phyloP scores from a whole-genome alignment of 64 coral and sea anemone genomes.

The Dendronephthya gigantea region DNA sequence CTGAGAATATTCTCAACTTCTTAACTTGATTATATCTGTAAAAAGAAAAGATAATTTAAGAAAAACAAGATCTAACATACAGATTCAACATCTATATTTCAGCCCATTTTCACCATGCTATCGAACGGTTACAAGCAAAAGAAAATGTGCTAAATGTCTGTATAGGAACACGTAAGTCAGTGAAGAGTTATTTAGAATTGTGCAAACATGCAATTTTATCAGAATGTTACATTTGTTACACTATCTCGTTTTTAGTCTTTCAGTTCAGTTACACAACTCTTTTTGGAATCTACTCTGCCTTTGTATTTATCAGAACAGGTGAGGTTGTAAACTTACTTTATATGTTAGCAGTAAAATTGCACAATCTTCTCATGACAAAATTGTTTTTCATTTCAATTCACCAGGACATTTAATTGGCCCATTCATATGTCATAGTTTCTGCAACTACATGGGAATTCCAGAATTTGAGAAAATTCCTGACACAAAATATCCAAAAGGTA shows the following conservation, averaged over 20 bases:
- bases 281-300: slow-evolving; percentile 82
- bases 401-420: slow-evolving; percentile 82
- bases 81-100: no score
- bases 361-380: not conserved
- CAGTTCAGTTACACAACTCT: slow-evolving; percentile 96
- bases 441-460: slow-evolving; percentile 97
- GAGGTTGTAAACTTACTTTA: not conserved
- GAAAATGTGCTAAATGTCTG: slow-evolving; percentile 60
- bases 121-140: slow-evolving; percentile 62
- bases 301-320: slow-evolving; percentile 95
- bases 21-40: no score
- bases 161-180: slow-evolving; percentile 59
- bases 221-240: not conserved
- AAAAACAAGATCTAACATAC: no score
- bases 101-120: slow-evolving; percentile 97
- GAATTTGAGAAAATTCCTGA: slow-evolving; percentile 58
- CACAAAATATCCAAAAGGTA: slow-evolving; percentile 67
- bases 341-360: not conserved
- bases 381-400: not conserved
- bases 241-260: slow-evolving; percentile 52
- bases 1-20: no score
- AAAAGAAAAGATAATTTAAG: no score
- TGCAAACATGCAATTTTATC: not conserved
- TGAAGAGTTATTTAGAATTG: not conserved
- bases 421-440: slow-evolving; percentile 91